Evolutionary conservation across 2,113 vertebrate species (phyloP), one percentile per base, ranked within the genome.

Genomic region (Oreocharis arfaki): DNA sequence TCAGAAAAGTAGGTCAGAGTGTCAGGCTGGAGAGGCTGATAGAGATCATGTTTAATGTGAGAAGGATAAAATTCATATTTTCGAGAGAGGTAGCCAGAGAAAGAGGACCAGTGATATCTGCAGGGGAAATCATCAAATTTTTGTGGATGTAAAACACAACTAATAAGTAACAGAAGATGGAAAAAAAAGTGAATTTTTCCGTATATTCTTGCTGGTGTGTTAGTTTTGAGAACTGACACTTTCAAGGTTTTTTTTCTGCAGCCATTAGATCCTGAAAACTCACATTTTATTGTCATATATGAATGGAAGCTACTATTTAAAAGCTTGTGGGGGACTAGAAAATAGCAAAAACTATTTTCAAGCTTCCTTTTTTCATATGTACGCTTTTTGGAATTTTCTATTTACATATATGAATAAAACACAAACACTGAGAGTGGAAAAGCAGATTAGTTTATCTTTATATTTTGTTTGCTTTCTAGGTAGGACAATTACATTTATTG

Each of bases 401-500:
- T 80, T 68, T 87, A 30, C 5, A 1, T 70, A 30, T 63, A 16
- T 49, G 33, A 14, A 55, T 71, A 71, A 41, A 90, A 52, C 16
- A 87, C 73, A 89, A 93, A 64, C 47, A 42, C 32, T 88, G 69
- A 55, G 59, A 87, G 18, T 81, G 60, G 73, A 92, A 95, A 91
- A 84, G 1, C 39, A 93, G 90, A 93, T 92, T 79, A 73, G 14
- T 15, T 75, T 95, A 95, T 94, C 93, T 94, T 95, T 91, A 79
- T 81, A 52, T 79, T 91, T 92, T 92, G 53, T 93, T 96, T 95
- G 65, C 53, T 91, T 95, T 97, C 81, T 56, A 63, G 93, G 93
- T 59, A 91, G 73, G 61, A 68, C 76, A 90, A 78, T 94, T 96
- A 20, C 15, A 1, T 78, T 59, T 78, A 52, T 78, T 90, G 69